A percentile compares a stretch with the other conserved stretches of the same genome.
phyloP scores from a whole-genome alignment of 2,797 vertebrate species.

The Chromobotia macracanthus region DNA sequence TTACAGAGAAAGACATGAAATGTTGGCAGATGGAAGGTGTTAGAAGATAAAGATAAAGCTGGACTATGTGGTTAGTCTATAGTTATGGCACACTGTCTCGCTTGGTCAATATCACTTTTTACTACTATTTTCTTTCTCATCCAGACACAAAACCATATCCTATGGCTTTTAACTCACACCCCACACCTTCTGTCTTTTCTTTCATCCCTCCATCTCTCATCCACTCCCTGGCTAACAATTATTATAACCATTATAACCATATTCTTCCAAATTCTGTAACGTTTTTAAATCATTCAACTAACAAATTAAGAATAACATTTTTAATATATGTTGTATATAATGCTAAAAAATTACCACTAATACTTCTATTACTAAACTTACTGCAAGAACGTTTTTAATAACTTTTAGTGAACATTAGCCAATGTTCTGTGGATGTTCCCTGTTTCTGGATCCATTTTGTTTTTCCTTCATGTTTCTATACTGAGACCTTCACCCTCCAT shows the following conservation, averaged over 20 bases:
- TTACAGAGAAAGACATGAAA: slow-evolving; percentile 24
- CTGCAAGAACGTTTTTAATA: too few species aligned
- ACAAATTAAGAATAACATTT: too few species aligned
- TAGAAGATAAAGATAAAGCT: slow-evolving; percentile 23
- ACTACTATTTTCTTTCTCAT: neutral
- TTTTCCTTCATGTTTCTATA: neutral
- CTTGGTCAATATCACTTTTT: slow-evolving; percentile 20
- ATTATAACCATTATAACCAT: too few species aligned
- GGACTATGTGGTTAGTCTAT: neutral
- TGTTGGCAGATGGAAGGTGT: slow-evolving; percentile 13
- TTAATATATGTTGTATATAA: too few species aligned
- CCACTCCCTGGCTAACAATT: neutral
- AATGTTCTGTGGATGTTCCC: too few species aligned
- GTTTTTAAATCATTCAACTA: too few species aligned
- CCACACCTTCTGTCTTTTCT: slow-evolving; percentile 24
- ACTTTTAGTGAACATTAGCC: too few species aligned
- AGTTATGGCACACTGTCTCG: slow-evolving; percentile 3
- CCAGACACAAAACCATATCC: slow-evolving; percentile 22
- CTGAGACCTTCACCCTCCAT: neutral
- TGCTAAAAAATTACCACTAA: too few species aligned
- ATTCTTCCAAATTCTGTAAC: too few species aligned
- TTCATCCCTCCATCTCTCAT: slow-evolving; percentile 53
- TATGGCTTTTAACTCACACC: slow-evolving; percentile 44
- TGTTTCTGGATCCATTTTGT: slow-evolving; percentile 23
- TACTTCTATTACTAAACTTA: too few species aligned